Evolutionary conservation across 2,888 invertebrate species (phyloP), one percentile per base, ranked within the genome.

Genomic region (Philopedon plagiatum): DNA sequence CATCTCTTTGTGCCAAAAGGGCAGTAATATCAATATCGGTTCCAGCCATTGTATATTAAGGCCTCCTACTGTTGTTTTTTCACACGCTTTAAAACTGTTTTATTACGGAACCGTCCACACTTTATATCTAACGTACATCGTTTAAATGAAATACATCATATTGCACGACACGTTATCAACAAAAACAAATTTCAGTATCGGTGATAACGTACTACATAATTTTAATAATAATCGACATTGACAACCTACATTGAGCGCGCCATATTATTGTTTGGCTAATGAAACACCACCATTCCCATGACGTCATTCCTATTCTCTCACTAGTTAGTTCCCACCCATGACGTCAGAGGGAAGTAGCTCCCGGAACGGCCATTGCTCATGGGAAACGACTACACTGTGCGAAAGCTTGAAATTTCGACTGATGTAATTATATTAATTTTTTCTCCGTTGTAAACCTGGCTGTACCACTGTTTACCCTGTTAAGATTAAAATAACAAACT

Each of bases 1-100:
- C 83, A 81, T 86, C 86, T 79, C 85, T 85, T 82, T 86, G 85
- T 73, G 84, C 84, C 80, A 86, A 81, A 78, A 84, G 78, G 73
- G 83, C 81, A 81, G 83, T 84, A 76, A 85, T 82, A 80, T 85
- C 85, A 78, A 83, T 82, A 78, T 83, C 82, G 70, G 79, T 76
- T 81, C 84, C 84, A 81, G 86, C 85, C 85, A 86, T 85, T 83
- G 81, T 71, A 69, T 39, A 26, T 46, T 39, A 66, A 78, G 82
- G 80, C 81, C 84, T 83, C 83, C 83, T 81, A 83, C 83, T 81
- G 82, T 78, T 80, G 73, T 76, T 71, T 74, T 66, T 71, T 51
- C 57, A 58, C 67, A 63, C 58, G 57, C 56, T 56, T 51, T 54
- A 18, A 37, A 61, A 51, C 34, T 51, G 39, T 63, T 41, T 66